phyloP scores from a whole-genome alignment of 1,140 invertebrate genomes.

The Aphaenogaster rudis region DNA sequence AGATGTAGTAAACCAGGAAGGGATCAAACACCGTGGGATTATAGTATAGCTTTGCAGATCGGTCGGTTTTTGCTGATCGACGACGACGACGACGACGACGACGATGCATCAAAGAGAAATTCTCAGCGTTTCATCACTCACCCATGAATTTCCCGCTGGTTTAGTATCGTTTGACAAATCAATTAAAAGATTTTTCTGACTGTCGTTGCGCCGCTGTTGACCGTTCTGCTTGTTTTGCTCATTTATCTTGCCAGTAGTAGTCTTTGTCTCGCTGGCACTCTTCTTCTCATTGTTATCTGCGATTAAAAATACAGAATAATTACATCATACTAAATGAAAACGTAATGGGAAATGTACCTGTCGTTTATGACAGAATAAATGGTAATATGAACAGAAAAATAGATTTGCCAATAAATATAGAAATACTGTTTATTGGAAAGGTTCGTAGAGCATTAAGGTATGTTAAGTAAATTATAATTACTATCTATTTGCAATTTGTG shows the following conservation, averaged over 20 bases:
- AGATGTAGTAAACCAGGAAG: conserved; percentile 8
- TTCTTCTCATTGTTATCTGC: conserved; percentile 72
- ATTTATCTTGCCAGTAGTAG: conserved; percentile 53
- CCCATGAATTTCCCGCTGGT: conserved; percentile 81
- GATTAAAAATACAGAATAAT: conserved; percentile 32
- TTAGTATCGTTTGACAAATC: conserved; percentile 81
- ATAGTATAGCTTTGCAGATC: conserved; percentile 38
- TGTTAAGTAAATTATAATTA: neutral
- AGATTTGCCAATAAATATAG: neutral
- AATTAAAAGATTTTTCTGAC: conserved; percentile 81
- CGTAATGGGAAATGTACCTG: neutral
- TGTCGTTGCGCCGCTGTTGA: conserved; percentile 63
- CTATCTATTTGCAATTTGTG: neutral
- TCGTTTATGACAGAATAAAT: neutral
- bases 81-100: neutral
- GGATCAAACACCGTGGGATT: conserved; percentile 38
- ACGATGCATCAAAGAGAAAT: conserved; percentile 47
- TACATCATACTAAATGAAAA: neutral
- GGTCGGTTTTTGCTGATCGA: conserved; percentile 12
- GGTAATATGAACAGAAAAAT: neutral
- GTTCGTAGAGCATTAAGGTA: neutral
- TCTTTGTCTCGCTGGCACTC: conserved; percentile 45
- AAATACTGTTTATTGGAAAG: neutral
- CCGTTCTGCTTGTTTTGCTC: conserved; percentile 65
- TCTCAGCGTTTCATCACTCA: conserved; percentile 68